Base-by-base conservation (phyloP, 2,797 vertebrate genomes). In the Melanogrammus aeglefinus region DNA sequence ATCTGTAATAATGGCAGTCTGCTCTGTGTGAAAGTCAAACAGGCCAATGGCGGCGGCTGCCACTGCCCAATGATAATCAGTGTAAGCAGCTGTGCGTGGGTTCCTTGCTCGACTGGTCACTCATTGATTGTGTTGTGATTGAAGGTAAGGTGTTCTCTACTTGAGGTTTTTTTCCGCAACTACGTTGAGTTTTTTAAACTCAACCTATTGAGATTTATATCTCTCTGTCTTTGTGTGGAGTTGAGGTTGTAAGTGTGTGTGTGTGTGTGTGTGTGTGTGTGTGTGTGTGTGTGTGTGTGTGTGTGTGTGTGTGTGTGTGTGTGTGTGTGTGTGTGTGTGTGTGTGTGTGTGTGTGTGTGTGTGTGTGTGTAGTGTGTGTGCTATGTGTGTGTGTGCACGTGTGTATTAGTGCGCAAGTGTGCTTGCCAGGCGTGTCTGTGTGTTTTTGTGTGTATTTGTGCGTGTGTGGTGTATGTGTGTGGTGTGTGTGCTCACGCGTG, bases 121-220 rank as follows among this genome's bases (percentile, higher is more conserved):
- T 66, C 33, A 74, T 47, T 80, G 78, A 73, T 74, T 79, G 78
- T 39, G 35, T 12, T 51, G 73, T 33, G 57, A 63, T 63, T n/a
- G 57, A 63, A 63, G 57, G 57, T n/a, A 10, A 63, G n/a, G 57
- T 69, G 74, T 66, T 41, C 76, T 84, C 80, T 78, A 71, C 80
- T 76, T 7, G 14, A 74, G 73, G 72, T 74, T 21, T 31, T 31
- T 31, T 10, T 31, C 31, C 35, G 80, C 75, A 13, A 47, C 77
- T 87, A 72, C 27, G 69, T 14, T 74, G 75, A 79, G 80, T 74
- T 79, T 83, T 82, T 24, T 24, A 69, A 69, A 69, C 24, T 69
- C 63, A 69, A 12, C 63, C 74, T 84, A 35, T 78, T 77, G 79
- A 77, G 79, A 89, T 87, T 86, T 74, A 89, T 41, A n/a, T 14